Evolutionary conservation across 2,113 vertebrate species (phyloP).

Genomic region (Gorsachius goisagi): DNA sequence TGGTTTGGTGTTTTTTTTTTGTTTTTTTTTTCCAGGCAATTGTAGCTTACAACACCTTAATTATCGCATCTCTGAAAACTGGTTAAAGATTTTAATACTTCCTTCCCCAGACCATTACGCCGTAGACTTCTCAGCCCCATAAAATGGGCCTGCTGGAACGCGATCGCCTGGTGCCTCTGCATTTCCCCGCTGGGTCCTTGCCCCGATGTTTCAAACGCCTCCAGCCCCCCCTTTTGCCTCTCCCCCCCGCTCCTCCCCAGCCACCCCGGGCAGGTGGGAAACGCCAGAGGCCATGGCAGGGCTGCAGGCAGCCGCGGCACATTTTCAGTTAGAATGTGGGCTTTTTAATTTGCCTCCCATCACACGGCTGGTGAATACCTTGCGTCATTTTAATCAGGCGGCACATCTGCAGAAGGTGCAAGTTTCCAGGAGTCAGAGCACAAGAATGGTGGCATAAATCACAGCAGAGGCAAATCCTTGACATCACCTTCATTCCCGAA

Average conservation of each 20-base stretch:
- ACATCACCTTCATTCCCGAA: slow-evolving; percentile 22
- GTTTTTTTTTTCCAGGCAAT: not conserved
- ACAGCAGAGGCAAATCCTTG: not conserved
- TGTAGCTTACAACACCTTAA: slow-evolving; percentile 49
- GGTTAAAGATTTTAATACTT: slow-evolving; percentile 61
- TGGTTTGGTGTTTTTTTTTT: no score
- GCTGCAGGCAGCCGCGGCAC: not conserved
- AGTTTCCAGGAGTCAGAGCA: slow-evolving; percentile 14
- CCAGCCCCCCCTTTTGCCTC: not conserved
- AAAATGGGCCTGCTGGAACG: slow-evolving; percentile 25
- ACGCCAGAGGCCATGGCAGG: not conserved
- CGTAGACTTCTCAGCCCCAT: slow-evolving; percentile 6
- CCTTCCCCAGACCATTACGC: slow-evolving; percentile 17
- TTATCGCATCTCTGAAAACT: slow-evolving; percentile 41
- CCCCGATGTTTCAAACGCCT: not conserved
- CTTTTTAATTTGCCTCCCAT: not conserved
- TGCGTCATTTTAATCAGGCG: slow-evolving; percentile 46
- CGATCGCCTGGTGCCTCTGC: not conserved
- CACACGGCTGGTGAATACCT: not conserved
- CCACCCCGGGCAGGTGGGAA: not conserved
- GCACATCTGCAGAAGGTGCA: slow-evolving; percentile 54
- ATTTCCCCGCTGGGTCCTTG: not conserved
- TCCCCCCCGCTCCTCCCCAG: not conserved
- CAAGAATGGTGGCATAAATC: not conserved
- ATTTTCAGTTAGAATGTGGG: not conserved